phyloP scores from a whole-genome alignment of 2,888 invertebrate genomes.

The Dascillus cervinus region DNA sequence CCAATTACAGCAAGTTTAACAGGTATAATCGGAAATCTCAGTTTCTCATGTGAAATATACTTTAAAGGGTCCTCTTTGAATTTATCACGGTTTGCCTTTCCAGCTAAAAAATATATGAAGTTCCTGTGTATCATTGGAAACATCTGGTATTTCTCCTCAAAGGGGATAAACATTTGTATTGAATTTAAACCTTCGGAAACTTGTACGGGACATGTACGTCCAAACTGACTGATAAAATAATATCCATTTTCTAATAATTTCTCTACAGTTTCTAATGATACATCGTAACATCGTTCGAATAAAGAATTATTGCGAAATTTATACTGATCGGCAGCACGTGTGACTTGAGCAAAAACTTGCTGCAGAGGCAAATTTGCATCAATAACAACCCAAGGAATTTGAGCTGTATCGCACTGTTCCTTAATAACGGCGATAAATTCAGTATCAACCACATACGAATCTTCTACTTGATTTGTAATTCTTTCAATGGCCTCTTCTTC shows the following conservation, averaged over 20 bases:
- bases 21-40: slow-evolving; percentile 45
- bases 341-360: slow-evolving; percentile 27
- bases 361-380: slow-evolving; percentile 38
- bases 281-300: slow-evolving; percentile 51
- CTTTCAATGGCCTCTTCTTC: slow-evolving; percentile 43
- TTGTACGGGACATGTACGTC: slow-evolving; percentile 58
- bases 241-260: slow-evolving; percentile 50
- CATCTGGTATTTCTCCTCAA: slow-evolving; percentile 40
- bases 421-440: slow-evolving; percentile 41
- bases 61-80: slow-evolving; percentile 52
- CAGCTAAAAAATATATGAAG: slow-evolving; percentile 53
- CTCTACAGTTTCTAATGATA: slow-evolving; percentile 50
- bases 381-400: slow-evolving; percentile 43
- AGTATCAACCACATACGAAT: slow-evolving; percentile 42
- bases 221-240: slow-evolving; percentile 56
- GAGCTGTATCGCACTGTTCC: slow-evolving; percentile 39
- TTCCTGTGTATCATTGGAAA: slow-evolving; percentile 52
- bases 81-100: slow-evolving; percentile 41
- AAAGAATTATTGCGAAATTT: slow-evolving; percentile 45
- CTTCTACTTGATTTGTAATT: slow-evolving; percentile 43
- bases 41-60: slow-evolving; percentile 44
- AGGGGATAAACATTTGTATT: slow-evolving; percentile 46
- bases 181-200: slow-evolving; percentile 45
- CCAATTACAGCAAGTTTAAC: slow-evolving; percentile 52
- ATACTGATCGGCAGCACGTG: slow-evolving; percentile 30